phyloP scores from a whole-genome alignment of 2,888 invertebrate genomes.

The Agrochola circellaris region DNA sequence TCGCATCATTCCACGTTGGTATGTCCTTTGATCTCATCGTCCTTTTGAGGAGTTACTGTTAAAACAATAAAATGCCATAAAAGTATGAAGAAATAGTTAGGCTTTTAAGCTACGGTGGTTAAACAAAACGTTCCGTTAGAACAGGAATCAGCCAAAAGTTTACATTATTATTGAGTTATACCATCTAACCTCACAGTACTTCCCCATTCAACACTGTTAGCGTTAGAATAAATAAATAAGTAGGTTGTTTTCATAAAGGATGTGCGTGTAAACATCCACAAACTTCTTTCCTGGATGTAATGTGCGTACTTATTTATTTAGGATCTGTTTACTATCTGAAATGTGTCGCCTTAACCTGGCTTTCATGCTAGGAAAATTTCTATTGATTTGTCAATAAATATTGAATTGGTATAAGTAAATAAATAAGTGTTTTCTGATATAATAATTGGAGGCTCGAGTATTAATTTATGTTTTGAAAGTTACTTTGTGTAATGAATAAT shows the following conservation, averaged over 20 bases:
- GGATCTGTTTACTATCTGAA: conserved; percentile 59
- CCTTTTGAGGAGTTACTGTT: neutral
- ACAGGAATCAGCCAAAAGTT: neutral
- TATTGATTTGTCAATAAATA: conserved; percentile 34
- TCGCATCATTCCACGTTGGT: neutral
- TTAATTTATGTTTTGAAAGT: neutral
- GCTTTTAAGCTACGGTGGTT: neutral
- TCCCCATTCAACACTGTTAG: conserved; percentile 19
- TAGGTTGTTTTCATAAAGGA: conserved; percentile 53
- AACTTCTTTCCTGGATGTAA: conserved; percentile 53
- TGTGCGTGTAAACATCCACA: conserved; percentile 43
- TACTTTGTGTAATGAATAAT: neutral
- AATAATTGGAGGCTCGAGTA: neutral
- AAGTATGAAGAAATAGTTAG: neutral
- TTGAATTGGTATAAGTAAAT: conserved; percentile 23
- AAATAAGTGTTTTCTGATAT: neutral
- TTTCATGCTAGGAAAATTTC: conserved; percentile 39
- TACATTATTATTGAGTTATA: neutral
- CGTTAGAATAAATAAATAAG: conserved; percentile 40
- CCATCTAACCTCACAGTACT: neutral
- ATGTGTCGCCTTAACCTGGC: conserved; percentile 52
- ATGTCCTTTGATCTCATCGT: neutral
- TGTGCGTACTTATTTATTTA: conserved; percentile 61
- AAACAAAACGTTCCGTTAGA: conserved; percentile 1
- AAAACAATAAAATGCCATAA: neutral